These are phyloP conservation scores for Copsychus sechellarum DNA, from an alignment of 2,113 vertebrate genomes.

Conservation along the genomic window DNA sequence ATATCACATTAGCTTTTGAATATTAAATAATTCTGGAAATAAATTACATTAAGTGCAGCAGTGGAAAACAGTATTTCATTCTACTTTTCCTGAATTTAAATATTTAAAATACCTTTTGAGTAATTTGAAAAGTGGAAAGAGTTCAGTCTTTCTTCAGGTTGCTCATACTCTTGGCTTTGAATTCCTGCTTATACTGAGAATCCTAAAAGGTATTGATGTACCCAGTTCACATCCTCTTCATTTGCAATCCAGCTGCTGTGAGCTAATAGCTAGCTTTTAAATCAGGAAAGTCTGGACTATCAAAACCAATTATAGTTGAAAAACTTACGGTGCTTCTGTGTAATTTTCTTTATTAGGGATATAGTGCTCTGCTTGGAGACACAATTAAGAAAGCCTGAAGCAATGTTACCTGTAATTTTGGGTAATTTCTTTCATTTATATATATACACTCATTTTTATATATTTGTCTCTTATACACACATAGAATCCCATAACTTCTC, in stretches of 20 bases:
- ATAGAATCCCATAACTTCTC: not conserved
- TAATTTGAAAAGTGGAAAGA: not conserved
- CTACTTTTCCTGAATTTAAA: not conserved
- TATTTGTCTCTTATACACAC: not conserved
- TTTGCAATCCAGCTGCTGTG: not conserved
- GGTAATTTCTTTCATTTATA: not conserved
- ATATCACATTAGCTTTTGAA: not conserved
- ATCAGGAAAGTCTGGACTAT: not conserved
- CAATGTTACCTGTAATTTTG: not conserved
- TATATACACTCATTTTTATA: not conserved
- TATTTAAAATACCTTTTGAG: not conserved
- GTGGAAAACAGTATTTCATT: not conserved
- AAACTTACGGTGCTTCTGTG: not conserved
- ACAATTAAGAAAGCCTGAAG: not conserved
- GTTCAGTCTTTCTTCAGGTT: not conserved
- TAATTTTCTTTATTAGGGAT: not conserved
- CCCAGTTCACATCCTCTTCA: not conserved
- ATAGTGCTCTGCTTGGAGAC: not conserved
- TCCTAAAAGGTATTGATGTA: not conserved
- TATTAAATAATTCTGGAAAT: not conserved
- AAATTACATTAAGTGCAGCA: not conserved
- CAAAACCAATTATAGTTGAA: not conserved
- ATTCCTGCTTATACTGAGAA: not conserved
- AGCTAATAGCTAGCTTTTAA: not conserved
- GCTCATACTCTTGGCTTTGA: not conserved